Percentiles rank a stretch among this genome's conserved stretches.
Evolutionary conservation across 1,140 invertebrate genomes (phyloP).

Genomic region (Cydia pomonella): DNA sequence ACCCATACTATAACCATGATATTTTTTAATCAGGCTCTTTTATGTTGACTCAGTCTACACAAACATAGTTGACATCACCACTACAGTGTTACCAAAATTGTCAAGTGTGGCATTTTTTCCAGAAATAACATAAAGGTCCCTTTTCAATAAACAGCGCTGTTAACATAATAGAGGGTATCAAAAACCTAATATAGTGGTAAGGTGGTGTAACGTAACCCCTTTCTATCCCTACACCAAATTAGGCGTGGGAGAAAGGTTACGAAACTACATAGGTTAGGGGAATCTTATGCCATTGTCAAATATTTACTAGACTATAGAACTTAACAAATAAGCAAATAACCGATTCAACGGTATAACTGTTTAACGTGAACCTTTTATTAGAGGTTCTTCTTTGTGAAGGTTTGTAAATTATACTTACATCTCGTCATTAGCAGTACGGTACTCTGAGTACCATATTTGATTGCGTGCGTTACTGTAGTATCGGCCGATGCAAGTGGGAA

Average conservation of each 20-base stretch:
- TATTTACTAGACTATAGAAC: neutral
- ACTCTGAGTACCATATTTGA: neutral
- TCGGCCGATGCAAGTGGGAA: constrained; percentile 12
- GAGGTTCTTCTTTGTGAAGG: neutral
- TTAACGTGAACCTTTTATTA: neutral
- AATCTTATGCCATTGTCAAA: constrained; percentile 25
- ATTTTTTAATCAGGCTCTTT: too few relatives aligned
- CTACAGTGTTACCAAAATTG: too few relatives aligned
- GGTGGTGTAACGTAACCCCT: constrained; percentile 34
- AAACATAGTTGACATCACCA: too few relatives aligned
- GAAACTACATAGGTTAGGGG: constrained; percentile 42
- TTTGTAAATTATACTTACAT: neutral
- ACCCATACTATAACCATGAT: too few relatives aligned
- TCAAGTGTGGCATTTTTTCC: too few relatives aligned
- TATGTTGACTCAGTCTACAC: too few relatives aligned
- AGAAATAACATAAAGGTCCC: too few relatives aligned
- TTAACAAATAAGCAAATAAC: neutral
- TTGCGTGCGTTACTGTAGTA: constrained; percentile 10
- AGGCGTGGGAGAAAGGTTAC: constrained; percentile 15
- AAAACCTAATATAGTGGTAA: neutral
- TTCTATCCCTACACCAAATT: constrained; percentile 27
- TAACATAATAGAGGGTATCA: neutral
- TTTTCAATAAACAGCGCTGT: neutral
- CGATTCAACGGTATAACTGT: neutral
- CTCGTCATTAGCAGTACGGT: constrained; percentile 5